Percentiles rank a stretch among this genome's conserved stretches.
Evolutionary conservation across 2,113 vertebrate genomes (phyloP).

Genomic region (Strigops habroptila): DNA sequence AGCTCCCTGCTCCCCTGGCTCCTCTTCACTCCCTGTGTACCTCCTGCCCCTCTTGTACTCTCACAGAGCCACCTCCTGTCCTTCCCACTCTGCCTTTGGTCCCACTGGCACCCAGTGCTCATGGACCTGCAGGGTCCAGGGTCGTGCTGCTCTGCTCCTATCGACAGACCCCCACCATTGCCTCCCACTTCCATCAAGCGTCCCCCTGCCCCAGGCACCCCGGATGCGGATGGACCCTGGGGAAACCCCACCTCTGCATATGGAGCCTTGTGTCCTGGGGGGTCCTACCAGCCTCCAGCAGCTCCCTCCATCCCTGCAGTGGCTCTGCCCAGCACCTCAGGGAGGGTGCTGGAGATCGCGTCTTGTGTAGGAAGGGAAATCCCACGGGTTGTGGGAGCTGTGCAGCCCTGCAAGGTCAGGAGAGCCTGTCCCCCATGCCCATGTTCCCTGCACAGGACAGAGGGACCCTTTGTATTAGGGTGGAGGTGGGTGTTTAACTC

Average conservation of each 20-base stretch:
- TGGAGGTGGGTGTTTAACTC: neutral
- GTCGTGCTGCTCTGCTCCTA: neutral
- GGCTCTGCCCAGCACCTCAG: neutral
- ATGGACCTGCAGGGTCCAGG: neutral
- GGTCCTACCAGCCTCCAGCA: neutral
- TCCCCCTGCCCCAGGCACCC: neutral
- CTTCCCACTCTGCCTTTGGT: neutral
- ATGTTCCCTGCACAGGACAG: neutral
- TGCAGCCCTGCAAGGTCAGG: neutral
- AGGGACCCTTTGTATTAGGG: fast-evolving
- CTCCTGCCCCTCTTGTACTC: neutral
- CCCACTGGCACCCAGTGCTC: fast-evolving
- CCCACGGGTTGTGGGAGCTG: neutral
- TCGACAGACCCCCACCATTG: neutral
- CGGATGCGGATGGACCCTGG: fast-evolving
- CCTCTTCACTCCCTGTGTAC: fast-evolving
- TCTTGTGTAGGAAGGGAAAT: neutral
- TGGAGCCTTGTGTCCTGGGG: neutral
- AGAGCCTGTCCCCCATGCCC: fast-evolving
- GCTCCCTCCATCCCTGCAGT: neutral
- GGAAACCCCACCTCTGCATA: neutral
- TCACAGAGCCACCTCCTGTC: neutral
- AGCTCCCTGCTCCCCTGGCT: neutral
- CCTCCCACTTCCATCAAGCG: neutral
- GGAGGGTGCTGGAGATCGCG: neutral